A percentile compares a stretch with the other conserved stretches of the same genome.
These are phyloP conservation scores for Escarpia spicata DNA, from an alignment of 2,888 invertebrate species.

Conservation along the genomic window DNA sequence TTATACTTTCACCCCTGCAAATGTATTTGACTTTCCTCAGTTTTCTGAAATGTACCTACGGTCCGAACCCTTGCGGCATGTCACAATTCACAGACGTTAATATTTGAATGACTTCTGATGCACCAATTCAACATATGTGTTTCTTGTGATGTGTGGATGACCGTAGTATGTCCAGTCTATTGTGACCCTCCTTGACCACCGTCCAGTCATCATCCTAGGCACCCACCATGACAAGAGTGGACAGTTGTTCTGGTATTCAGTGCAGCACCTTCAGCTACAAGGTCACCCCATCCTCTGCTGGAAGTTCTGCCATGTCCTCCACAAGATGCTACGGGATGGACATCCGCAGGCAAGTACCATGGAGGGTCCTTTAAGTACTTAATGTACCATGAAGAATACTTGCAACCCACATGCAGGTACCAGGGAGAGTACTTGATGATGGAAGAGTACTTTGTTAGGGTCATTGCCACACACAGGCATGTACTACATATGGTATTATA, in stretches of 20 bases:
- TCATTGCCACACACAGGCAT: neutral
- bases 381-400: neutral
- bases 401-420: no score
- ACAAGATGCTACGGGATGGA: constrained; percentile 94
- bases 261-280: constrained; percentile 78
- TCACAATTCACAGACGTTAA: neutral
- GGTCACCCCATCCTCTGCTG: constrained; percentile 96
- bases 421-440: no score
- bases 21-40: no score
- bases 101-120: neutral
- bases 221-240: constrained; percentile 93
- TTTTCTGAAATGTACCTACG: no score
- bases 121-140: neutral
- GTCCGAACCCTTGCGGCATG: no score
- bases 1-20: no score
- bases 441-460: neutral
- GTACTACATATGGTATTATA: no score
- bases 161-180: neutral
- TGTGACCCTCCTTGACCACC: constrained; percentile 20
- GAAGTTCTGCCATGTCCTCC: constrained; percentile 98
- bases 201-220: constrained; percentile 78
- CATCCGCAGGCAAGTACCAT: constrained; percentile 78
- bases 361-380: no score
- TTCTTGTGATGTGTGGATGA: neutral
- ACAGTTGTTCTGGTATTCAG: constrained; percentile 86